Evolutionary conservation across 2,888 invertebrate genomes (phyloP), one percentile per base, ranked within the genome.

Genomic region (Lasioglossum oenotherae): DNA sequence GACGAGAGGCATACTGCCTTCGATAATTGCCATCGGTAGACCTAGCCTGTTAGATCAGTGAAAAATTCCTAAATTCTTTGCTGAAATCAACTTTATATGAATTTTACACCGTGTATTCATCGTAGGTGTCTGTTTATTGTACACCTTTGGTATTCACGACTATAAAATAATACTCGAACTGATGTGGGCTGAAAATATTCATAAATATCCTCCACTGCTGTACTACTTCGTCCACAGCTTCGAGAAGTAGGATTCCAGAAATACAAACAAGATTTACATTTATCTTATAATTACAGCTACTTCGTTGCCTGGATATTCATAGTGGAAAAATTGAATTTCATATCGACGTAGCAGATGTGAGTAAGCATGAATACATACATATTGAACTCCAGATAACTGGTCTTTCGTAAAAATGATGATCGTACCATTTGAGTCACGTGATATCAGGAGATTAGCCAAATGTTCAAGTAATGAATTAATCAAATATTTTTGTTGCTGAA

Each of bases 151-250:
- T 60, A 16, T 60, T 27, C 60, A 14, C 27, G 60, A 27, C 27
- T 27, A 60, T 27, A 27, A 60, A 27, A 16, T 60, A 27, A 60
- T 60, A 60, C 27, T 27, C 5, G 14, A 27, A 60, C 14, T 16
- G 60, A 27, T 60, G 60, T 60, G 60, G 60, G 60, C 27, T 27
- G 60, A 60, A 60, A 27, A 60, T 60, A 60, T 60, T 60, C 60
- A 60, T 60, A 60, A 60, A 27, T 60, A n/a, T 14, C 60, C 14
- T 60, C 60, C 49, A 8, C 10, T 12, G 57, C n/a, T n/a, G 57
- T 57, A 12, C n/a, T 4, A 57, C 16, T 60, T 27, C 60, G 12
- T 27, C 10, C 60, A 2, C 60, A 27, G 60, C 27, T 14, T 60
- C 4, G 27, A 27, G 27, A 27, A 60, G 14, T 14, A 16, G 60